Conservation (phyloP, 2,113 vertebrate genomes). For the Cinclus cinclus region DNA sequence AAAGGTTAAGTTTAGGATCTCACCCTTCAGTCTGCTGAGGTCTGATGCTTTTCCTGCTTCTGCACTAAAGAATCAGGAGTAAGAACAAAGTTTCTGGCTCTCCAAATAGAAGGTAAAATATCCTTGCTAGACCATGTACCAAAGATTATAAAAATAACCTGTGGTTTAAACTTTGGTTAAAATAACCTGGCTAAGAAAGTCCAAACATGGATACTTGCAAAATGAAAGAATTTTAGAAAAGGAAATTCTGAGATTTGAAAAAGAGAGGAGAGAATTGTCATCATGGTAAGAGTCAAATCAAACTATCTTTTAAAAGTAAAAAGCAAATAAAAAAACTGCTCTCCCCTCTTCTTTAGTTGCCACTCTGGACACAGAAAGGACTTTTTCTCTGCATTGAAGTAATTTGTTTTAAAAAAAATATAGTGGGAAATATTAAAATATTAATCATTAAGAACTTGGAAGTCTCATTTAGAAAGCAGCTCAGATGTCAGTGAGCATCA, state of each 20-base stretch:
- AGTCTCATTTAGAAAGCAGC: background rate
- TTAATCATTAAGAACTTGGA: background rate
- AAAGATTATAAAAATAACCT: background rate
- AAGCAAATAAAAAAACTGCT: background rate
- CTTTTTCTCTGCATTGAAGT: background rate
- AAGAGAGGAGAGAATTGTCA: background rate
- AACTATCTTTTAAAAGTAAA: background rate
- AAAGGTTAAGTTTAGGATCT: background rate
- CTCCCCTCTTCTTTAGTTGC: background rate
- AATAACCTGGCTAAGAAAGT: background rate
- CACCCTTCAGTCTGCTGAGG: background rate
- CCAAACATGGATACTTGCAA: background rate
- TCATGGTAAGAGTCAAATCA: background rate
- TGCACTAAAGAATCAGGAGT: background rate
- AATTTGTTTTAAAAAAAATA: background rate
- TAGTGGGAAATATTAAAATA: background rate
- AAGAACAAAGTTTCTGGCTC: background rate
- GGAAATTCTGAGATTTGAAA: background rate
- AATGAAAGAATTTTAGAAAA: background rate
- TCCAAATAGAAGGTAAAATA: background rate
- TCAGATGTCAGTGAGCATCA: background rate
- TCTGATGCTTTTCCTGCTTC: background rate
- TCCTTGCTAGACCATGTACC: background rate
- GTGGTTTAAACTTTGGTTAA: background rate
- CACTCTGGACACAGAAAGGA: background rate